Conservation (phyloP, 2,797 vertebrate species). For the Pelobates cultripes region DNA sequence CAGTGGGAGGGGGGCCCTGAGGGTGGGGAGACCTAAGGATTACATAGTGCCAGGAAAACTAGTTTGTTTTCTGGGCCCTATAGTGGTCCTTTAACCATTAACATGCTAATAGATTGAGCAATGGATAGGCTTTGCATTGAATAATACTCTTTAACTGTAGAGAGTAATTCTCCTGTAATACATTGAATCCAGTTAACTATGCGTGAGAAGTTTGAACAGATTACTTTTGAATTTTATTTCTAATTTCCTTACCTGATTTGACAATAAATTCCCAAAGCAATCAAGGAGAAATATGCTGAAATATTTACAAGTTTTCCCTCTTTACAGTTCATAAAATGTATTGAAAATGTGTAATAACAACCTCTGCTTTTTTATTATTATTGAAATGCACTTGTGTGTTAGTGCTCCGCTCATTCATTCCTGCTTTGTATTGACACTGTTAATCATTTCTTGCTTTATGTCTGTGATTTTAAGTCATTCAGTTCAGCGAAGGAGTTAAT, state of each 20-base stretch:
- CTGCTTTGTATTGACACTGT: background rate
- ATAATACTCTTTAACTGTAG: too few relatives aligned
- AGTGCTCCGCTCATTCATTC: background rate
- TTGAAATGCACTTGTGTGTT: background rate
- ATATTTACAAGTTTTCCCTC: background rate
- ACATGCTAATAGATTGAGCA: too few relatives aligned
- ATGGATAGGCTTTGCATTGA: too few relatives aligned
- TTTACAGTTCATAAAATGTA: background rate
- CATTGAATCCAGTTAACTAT: too few relatives aligned
- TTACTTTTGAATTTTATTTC: background rate
- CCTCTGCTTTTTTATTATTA: background rate
- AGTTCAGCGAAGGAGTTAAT: conserved; percentile 39
- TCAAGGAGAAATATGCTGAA: background rate
- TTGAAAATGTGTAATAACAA: background rate
- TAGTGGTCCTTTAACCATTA: too few relatives aligned
- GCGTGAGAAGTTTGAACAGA: too few relatives aligned
- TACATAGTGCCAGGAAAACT: too few relatives aligned
- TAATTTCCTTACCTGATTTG: background rate
- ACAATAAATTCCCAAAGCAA: background rate
- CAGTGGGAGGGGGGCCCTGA: too few relatives aligned
- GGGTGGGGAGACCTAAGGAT: too few relatives aligned
- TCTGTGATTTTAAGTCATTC: conserved; percentile 16
- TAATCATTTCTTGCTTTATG: conserved; percentile 33
- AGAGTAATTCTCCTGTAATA: too few relatives aligned
- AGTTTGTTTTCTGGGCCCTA: too few relatives aligned